Percentiles rank a stretch among this genome's conserved stretches.
These are phyloP conservation scores for Craniophora ligustri DNA, from an alignment of 2,888 invertebrate species.

Conservation along the genomic window DNA sequence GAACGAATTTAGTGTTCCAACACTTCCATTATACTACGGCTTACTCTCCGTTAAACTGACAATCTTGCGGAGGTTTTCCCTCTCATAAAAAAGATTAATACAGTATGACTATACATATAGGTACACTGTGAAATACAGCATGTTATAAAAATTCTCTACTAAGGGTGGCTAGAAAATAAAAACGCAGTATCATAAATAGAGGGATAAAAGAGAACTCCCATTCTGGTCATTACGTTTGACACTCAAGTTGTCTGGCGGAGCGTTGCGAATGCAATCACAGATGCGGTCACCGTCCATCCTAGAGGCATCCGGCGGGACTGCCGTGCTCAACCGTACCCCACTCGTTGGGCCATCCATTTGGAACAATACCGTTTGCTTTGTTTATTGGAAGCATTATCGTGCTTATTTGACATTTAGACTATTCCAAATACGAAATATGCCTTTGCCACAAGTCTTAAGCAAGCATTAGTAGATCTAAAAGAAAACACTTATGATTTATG, in stretches of 20 bases:
- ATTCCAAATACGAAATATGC: not conserved
- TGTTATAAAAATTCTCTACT: not conserved
- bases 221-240: slow-evolving; percentile 44
- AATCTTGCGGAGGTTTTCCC: too few species aligned
- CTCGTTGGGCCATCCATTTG: slow-evolving; percentile 37
- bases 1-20: too few species aligned
- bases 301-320: slow-evolving; percentile 37
- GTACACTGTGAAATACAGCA: not conserved
- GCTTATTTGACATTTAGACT: not conserved
- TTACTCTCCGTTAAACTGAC: too few species aligned
- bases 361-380: slow-evolving; percentile 43
- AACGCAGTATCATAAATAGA: slow-evolving; percentile 16
- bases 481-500: too few species aligned
- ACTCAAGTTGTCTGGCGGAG: slow-evolving; percentile 24
- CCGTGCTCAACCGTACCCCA: slow-evolving; percentile 35
- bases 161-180: not conserved
- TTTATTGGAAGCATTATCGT: slow-evolving; percentile 9
- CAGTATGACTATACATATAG: too few species aligned
- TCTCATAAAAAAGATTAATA: too few species aligned
- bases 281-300: slow-evolving; percentile 55
- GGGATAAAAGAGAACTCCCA: slow-evolving; percentile 28
- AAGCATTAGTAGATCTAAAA: too few species aligned
- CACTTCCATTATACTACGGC: too few species aligned
- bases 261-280: slow-evolving; percentile 58
- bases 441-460: too few species aligned